Evolutionary conservation across 2,797 vertebrate genomes (phyloP).

Genomic region (Acanthurus tractus): DNA sequence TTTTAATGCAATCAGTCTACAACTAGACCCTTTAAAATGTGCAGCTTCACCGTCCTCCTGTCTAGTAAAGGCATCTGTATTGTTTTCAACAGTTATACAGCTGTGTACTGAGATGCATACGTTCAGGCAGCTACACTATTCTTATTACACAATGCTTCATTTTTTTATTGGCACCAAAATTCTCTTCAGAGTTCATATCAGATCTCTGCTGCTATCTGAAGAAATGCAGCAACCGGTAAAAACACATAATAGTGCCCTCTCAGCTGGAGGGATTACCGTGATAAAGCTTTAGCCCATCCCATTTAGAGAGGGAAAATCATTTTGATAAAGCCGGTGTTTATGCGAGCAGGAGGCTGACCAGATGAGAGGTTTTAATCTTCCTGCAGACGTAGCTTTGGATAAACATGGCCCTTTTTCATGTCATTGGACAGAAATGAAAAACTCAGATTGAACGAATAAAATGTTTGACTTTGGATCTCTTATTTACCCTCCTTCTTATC

Average conservation of each 20-base stretch:
- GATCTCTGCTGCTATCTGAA: slow-evolving; percentile 31
- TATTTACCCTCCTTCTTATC: background rate
- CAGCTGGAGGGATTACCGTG: slow-evolving; percentile 68
- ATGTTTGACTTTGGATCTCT: background rate
- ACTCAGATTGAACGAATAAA: background rate
- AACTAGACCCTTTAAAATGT: slow-evolving; percentile 7
- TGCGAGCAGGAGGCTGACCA: slow-evolving; percentile 46
- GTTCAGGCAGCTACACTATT: background rate
- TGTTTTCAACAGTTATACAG: slow-evolving; percentile 33
- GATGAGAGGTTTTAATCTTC: slow-evolving; percentile 71
- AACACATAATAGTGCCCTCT: slow-evolving; percentile 73
- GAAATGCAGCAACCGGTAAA: slow-evolving; percentile 45
- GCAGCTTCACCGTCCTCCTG: slow-evolving; percentile 31
- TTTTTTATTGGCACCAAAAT: background rate
- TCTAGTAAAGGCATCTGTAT: slow-evolving; percentile 22
- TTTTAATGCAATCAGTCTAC: slow-evolving; percentile 57
- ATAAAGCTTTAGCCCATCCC: slow-evolving; percentile 64
- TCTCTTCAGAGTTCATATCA: background rate
- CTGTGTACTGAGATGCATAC: background rate
- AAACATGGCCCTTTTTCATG: slow-evolving; percentile 42
- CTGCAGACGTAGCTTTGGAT: slow-evolving; percentile 52
- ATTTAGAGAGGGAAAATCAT: slow-evolving; percentile 67
- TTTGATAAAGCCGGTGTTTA: slow-evolving; percentile 73
- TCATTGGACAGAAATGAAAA: slow-evolving; percentile 8
- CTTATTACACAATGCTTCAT: slow-evolving; percentile 1